Percentiles rank a stretch among this genome's conserved stretches.
Conservation (phyloP, 2,888 invertebrate species). For the Agriotes lineatus region DNA sequence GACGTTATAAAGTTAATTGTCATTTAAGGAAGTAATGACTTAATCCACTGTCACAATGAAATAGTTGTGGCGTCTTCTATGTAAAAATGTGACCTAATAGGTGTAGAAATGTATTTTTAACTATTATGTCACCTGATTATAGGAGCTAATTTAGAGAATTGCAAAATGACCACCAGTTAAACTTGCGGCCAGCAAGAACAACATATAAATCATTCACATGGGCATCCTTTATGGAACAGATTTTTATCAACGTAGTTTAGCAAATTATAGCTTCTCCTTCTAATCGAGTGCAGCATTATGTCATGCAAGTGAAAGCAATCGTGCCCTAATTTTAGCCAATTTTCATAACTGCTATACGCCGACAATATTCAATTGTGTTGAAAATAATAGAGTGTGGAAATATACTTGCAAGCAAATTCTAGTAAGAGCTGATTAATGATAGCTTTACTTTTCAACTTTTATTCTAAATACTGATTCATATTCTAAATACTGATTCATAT, state of each 20-base stretch:
- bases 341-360: neutral
- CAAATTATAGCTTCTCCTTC: conserved; percentile 4
- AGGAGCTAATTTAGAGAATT: conserved; percentile 46
- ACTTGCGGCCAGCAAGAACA: neutral
- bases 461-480: too few species aligned
- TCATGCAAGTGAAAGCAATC: neutral
- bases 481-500: too few species aligned
- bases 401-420: too few species aligned
- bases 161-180: conserved; percentile 43
- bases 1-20: conserved; percentile 7
- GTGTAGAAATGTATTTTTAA: conserved; percentile 50
- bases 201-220: conserved; percentile 9
- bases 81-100: conserved; percentile 25
- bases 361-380: too few species aligned
- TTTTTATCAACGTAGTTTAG: conserved; percentile 11
- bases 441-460: too few species aligned
- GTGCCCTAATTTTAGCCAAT: neutral
- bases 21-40: conserved; percentile 12
- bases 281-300: neutral
- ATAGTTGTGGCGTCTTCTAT: neutral
- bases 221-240: neutral
- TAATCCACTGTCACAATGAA: neutral
- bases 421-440: too few species aligned
- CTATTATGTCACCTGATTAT: conserved; percentile 53
- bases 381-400: too few species aligned